phyloP scores from a whole-genome alignment of 2,888 invertebrate species.

The Auanema freiburgensis region DNA sequence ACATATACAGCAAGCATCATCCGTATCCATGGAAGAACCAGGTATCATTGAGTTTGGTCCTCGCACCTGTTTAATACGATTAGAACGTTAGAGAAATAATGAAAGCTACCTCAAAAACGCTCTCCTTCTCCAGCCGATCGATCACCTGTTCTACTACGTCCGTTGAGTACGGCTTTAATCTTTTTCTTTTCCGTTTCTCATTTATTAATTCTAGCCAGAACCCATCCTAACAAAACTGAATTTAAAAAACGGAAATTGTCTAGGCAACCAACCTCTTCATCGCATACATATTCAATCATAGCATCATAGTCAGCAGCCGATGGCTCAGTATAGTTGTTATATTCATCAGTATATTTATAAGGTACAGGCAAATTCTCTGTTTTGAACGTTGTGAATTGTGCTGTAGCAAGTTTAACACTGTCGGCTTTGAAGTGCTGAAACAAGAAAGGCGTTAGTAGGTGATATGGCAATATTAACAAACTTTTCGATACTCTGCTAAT shows the following conservation, averaged over 20 bases:
- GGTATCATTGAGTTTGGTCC: constrained; percentile 12
- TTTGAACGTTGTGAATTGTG: not conserved
- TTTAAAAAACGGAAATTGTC: not conserved
- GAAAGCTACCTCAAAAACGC: constrained; percentile 77
- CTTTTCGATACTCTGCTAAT: constrained; percentile 13
- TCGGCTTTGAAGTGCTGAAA: constrained; percentile 16
- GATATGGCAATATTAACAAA: not conserved
- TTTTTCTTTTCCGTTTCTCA: constrained; percentile 74
- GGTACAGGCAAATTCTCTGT: not conserved
- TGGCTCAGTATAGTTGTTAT: not conserved
- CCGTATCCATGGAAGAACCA: constrained; percentile 31
- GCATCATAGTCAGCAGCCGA: constrained; percentile 72
- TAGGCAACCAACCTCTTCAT: constrained; percentile 76
- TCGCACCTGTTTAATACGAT: not conserved
- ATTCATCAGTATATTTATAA: constrained; percentile 9
- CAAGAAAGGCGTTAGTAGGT: not conserved
- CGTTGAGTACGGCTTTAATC: constrained; percentile 79
- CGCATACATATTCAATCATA: constrained; percentile 91
- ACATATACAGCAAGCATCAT: constrained; percentile 95
- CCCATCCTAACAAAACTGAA: constrained; percentile 72
- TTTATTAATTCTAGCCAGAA: constrained; percentile 90
- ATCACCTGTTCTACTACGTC: constrained; percentile 91
- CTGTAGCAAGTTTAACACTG: constrained; percentile 5
- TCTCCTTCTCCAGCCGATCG: constrained; percentile 96
- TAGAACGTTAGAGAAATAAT: not conserved